These are phyloP conservation scores for Lepilemur ruficaudatus DNA, from an alignment of 2,797 vertebrate genomes.

Conservation along the genomic window DNA sequence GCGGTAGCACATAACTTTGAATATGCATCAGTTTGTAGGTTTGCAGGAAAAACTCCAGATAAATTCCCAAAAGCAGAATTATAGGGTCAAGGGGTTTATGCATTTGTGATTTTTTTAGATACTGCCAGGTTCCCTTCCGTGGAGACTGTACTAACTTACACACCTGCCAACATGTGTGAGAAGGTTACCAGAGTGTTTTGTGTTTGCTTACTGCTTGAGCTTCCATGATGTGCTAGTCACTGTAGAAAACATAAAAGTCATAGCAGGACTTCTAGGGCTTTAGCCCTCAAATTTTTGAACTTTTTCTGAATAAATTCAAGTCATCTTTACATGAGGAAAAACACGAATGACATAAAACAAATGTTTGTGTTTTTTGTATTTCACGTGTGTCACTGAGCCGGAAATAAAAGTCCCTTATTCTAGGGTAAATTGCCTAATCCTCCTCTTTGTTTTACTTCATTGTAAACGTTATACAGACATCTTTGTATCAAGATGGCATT, in stretches of 20 bases:
- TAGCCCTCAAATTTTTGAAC: not conserved
- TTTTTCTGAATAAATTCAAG: not conserved
- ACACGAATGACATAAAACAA: not conserved
- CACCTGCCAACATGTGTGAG: not conserved
- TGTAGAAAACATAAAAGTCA: not conserved
- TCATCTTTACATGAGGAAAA: not conserved
- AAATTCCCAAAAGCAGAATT: not conserved
- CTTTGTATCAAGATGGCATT: not conserved
- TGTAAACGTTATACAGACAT: not conserved
- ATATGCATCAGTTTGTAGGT: not conserved
- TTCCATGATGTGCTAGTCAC: not conserved
- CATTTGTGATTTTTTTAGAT: not conserved
- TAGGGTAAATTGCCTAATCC: not conserved
- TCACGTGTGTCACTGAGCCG: not conserved
- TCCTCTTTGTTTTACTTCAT: not conserved
- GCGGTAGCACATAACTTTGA: not conserved
- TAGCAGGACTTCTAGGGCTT: not conserved
- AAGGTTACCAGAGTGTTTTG: not conserved
- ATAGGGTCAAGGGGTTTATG: not conserved
- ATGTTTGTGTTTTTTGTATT: not conserved
- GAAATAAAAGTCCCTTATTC: not conserved
- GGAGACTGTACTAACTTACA: not conserved
- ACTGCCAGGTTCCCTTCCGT: not conserved
- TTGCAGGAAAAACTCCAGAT: not conserved
- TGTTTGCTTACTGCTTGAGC: not conserved